Evolutionary conservation across 2,113 vertebrate species (phyloP).

Genomic region (Columba livia): DNA sequence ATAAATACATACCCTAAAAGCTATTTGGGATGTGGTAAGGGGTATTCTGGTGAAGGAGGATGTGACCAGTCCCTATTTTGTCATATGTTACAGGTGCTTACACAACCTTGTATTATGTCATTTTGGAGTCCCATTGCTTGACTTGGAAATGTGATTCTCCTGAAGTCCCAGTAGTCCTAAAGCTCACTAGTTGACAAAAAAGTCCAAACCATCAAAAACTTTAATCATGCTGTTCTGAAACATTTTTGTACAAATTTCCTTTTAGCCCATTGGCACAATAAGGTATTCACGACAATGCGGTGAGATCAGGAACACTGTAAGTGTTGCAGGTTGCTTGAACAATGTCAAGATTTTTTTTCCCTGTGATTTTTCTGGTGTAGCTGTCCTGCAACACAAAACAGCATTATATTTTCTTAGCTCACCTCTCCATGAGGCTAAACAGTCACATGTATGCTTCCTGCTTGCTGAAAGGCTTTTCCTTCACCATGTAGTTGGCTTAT

Average conservation of each 20-base stretch:
- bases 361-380: not conserved
- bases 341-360: not conserved
- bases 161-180: accelerated
- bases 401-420: not conserved
- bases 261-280: not conserved
- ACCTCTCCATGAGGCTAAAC: not conserved
- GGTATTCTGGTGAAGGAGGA: not conserved
- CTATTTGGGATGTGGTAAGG: not conserved
- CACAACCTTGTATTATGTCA: not conserved
- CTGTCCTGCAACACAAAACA: not conserved
- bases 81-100: not conserved
- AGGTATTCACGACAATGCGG: not conserved
- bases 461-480: not conserved
- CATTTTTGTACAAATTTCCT: not conserved
- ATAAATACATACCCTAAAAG: not conserved
- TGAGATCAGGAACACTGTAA: not conserved
- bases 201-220: not conserved
- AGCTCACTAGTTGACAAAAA: not conserved
- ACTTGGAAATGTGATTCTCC: not conserved
- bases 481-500: not conserved
- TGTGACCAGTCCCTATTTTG: not conserved
- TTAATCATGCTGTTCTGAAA: not conserved
- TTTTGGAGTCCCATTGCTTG: not conserved
- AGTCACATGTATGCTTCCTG: not conserved
- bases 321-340: not conserved